Base-by-base conservation (phyloP, 1,140 invertebrate species). In the Zaprionus inermis region DNA sequence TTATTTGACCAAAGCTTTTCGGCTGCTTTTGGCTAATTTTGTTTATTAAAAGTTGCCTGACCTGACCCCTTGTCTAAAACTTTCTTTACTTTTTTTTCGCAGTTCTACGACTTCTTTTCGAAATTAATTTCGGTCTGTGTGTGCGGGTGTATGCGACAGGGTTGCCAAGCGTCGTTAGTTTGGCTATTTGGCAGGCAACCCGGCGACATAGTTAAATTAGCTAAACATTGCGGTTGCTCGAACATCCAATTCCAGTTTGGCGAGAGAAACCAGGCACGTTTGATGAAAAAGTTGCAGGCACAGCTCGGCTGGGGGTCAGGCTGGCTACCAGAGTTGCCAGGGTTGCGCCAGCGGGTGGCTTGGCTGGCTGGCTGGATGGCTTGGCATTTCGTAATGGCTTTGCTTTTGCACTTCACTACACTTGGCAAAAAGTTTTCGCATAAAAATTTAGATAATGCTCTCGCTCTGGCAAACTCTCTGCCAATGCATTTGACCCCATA, bases 31-130 rank as follows among this genome's bases (percentile, higher is more conserved):
- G 74, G 79, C 68, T 88, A 88, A 86, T 86, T 86, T 86, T 88
- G 83, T 86, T 86, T 86, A 86, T 86, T 86, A 86, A 86, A 86
- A 86, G 79, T 88, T 86, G 63, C 76, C 79, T 79, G 79, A 82
- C 83, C 83, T 79, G 56, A 46, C 44, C 30, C 36, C 30, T 28
- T 28, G 24, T 28, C 24, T 10, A 4, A 54, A 54, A 54, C 14
- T 58, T 60, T 60, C 28, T 60, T 32, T 30, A 11, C 18, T 32
- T 60, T 60, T 44, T 20, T 54, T 36, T 20, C 24, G 4, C 22
- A 44, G 11, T 51, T 61, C 7, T 55, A n/a, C 36, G 4, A 18
- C 30, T 56, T 56, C 24, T 55, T 61, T 72, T 71, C 51, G 72
- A 79, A 85, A 86, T 88, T 82, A 86, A 86, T 86, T 88, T 88